Evolutionary conservation across 2,113 vertebrate species (phyloP), one percentile per base, ranked within the genome.

Genomic region (Cyphomyrus discorhynchus): DNA sequence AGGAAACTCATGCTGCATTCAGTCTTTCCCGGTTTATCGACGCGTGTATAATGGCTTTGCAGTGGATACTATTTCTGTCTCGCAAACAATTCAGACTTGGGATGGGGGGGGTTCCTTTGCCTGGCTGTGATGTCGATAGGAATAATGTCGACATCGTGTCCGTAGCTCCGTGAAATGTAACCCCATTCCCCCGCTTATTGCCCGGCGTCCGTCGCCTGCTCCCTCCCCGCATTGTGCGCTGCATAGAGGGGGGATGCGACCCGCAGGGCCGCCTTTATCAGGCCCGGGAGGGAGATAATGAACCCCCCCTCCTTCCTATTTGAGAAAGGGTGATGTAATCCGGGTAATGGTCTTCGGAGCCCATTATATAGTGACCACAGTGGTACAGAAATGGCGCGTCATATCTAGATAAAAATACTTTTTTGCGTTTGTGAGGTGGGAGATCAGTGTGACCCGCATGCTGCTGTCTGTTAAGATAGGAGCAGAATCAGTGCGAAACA

Each of bases 281-380:
- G 15, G 35, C 42, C 15, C 31, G 47, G 46, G 84, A 52, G 27
- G 46, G 13, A 50, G 84, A 31, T 17, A 50, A 27, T 49, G 84
- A 49, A 1, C 10, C 0, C 47, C 84, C 24, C 21, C 49, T 6
- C 24, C 53, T 35, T 11, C 5, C 47, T 27, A 9, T 13, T 27
- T 27, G 49, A 53, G 86, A 87, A 87, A 87, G 24, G 49, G 86
- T 87, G 49, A 87, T 39, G 86, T 87, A 87, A 87, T 39, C 49
- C 24, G 8, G 3, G 74, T 42, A 35, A 80, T 27, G n/a, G 62
- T 66, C n/a, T 66, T 66, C n/a, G 62, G 9, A 11, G 27, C n/a
- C 27, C 27, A 70, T 70, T 70, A 70, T 31, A 31, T 70, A 70
- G 35, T 7, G 74, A 80, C 35, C 74, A 42, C 15, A 42, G 15